These are phyloP conservation scores for Potamarius usumacintae DNA, from an alignment of 2,113 vertebrate genomes.

Conservation along the genomic window DNA sequence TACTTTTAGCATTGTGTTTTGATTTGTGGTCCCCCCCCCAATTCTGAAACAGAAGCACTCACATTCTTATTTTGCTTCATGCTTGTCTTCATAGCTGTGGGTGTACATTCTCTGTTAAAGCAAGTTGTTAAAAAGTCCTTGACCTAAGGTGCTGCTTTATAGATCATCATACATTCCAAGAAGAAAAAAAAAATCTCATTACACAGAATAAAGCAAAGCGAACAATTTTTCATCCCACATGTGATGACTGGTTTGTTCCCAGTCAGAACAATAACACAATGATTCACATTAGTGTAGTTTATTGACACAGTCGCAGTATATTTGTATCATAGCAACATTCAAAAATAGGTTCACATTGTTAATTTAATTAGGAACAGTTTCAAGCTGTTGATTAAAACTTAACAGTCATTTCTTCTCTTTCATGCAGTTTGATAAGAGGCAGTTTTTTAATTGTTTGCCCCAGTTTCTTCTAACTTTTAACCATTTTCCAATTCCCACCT, in stretches of 20 bases:
- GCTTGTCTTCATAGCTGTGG: background rate
- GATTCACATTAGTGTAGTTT: constrained; percentile 9
- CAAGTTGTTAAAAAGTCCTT: constrained; percentile 28
- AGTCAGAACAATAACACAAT: constrained; percentile 13
- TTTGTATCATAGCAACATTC: constrained; percentile 41
- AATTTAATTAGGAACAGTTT: constrained; percentile 41
- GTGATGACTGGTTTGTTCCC: constrained; percentile 29
- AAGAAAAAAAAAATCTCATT: background rate
- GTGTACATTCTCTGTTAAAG: constrained; percentile 16
- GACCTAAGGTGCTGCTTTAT: constrained; percentile 18
- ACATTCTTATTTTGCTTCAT: constrained; percentile 13
- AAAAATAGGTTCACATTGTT: constrained; percentile 29
- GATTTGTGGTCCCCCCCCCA: background rate
- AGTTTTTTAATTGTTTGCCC: background rate
- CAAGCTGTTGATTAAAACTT: background rate
- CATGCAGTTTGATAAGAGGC: background rate
- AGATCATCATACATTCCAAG: background rate
- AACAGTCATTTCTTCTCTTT: background rate
- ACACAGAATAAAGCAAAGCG: constrained; percentile 28
- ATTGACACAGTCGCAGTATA: background rate
- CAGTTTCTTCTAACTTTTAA: background rate
- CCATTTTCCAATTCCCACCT: background rate
- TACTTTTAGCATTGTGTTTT: background rate
- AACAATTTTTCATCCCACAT: constrained; percentile 13
- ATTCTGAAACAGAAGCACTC: constrained; percentile 5